Evolutionary conservation across 2,113 vertebrate species (phyloP), one percentile per base, ranked within the genome.

Genomic region (Tupaia chinensis): DNA sequence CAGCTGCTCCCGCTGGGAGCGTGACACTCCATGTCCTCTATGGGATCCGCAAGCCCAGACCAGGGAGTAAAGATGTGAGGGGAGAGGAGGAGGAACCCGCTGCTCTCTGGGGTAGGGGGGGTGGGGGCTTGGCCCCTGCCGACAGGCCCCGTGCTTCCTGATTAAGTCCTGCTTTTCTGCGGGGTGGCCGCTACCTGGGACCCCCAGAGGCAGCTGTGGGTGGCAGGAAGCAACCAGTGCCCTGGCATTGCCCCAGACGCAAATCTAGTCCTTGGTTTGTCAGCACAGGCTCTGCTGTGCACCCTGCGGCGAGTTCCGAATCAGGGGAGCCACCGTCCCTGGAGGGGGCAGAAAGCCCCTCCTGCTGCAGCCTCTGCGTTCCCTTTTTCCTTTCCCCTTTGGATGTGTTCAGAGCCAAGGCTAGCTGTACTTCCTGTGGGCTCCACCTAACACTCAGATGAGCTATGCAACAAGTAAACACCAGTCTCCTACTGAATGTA

Each of bases 201-300:
- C 87, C 84, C 84, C 53, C 34, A 70, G 65, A 82, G 87, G 88
- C 22, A 10, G 63, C 70, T 44, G 60, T 11, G 61, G 93, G 76
- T 87, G 77, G 58, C 73, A 93, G 93, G 87, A 87, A 93, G 91
- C 66, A 87, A 27, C 65, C 61, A 53, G 54, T 22, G 58, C 29
- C 60, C 89, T 95, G 72, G 32, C 87, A 32, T 78, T 25, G 2
- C 20, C 72, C 73, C 79, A 85, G 77, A 61, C 25, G 32, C 32
- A 74, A 19, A 88, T 44, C 25, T 54, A 72, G 53, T 29, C 82
- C 69, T 87, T 9, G 12, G 60, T 34, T 70, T 53, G 69, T 76
- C 56, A 74, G 19, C 72, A 8, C 5, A 23, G 60, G 13, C 63
- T 72, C 17, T 69, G 74, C 22, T 25, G 22, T 56, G 12, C 19